phyloP scores from a whole-genome alignment of 2,113 vertebrate species.

The Pterocles burchelli region DNA sequence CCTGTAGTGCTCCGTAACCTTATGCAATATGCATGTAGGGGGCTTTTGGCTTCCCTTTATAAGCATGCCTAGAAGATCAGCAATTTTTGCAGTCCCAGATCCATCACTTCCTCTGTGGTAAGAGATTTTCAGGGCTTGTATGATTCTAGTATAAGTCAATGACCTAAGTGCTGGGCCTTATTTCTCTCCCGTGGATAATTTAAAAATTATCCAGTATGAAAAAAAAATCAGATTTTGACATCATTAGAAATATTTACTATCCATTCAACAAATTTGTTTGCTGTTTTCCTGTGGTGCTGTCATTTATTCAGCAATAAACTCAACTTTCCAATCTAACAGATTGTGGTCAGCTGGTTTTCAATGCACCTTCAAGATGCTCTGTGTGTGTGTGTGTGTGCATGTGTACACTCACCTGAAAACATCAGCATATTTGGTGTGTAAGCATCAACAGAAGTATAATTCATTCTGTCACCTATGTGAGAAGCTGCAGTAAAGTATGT shows the following conservation, averaged over 20 bases:
- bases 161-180: neutral
- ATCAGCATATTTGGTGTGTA: neutral
- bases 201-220: neutral
- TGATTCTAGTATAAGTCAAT: neutral
- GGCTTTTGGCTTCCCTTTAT: neutral
- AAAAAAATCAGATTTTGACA: neutral
- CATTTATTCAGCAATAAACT: neutral
- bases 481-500: constrained; percentile 9
- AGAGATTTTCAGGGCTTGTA: neutral
- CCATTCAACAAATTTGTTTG: neutral
- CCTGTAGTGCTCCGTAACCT: neutral
- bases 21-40: neutral
- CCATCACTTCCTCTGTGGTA: neutral
- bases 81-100: neutral
- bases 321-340: neutral
- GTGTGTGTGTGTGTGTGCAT: neutral
- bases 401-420: neutral
- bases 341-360: neutral
- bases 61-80: neutral
- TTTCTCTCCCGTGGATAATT: neutral
- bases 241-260: neutral
- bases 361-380: neutral
- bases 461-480: neutral
- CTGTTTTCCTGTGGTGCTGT: neutral
- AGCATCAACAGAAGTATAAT: neutral